Percentiles rank a stretch among this genome's conserved stretches.
Conservation (phyloP, 2,113 vertebrate species). For the Rynchops niger region DNA sequence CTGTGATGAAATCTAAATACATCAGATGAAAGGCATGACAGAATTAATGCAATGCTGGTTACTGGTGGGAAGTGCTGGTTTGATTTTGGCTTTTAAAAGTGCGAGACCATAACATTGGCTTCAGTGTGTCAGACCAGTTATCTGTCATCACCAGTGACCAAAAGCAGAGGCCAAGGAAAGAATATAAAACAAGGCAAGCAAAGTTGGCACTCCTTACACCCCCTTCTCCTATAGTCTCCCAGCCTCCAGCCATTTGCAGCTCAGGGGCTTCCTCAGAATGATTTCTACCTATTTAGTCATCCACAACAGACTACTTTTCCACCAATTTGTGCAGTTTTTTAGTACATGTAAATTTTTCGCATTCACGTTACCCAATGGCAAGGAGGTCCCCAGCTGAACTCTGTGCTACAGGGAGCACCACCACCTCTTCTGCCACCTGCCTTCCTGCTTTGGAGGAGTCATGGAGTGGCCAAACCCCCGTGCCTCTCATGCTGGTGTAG, state of each 20-base stretch:
- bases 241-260: neutral
- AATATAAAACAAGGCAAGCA: neutral
- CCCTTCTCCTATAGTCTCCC: neutral
- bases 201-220: neutral
- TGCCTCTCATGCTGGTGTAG: neutral
- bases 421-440: neutral
- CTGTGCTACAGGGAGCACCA: neutral
- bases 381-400: neutral
- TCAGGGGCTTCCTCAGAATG: neutral
- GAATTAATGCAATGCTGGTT: neutral
- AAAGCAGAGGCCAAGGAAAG: neutral
- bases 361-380: neutral
- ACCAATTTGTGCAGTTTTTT: neutral
- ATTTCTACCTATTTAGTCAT: neutral
- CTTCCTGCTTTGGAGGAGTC: neutral
- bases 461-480: neutral
- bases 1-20: neutral
- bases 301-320: neutral
- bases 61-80: neutral
- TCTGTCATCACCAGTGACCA: neutral
- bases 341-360: neutral
- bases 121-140: neutral
- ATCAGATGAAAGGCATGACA: neutral
- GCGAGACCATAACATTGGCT: fast-evolving
- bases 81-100: neutral